Base-by-base conservation (phyloP, 2,113 vertebrate genomes). In the Vidua chalybeata region DNA sequence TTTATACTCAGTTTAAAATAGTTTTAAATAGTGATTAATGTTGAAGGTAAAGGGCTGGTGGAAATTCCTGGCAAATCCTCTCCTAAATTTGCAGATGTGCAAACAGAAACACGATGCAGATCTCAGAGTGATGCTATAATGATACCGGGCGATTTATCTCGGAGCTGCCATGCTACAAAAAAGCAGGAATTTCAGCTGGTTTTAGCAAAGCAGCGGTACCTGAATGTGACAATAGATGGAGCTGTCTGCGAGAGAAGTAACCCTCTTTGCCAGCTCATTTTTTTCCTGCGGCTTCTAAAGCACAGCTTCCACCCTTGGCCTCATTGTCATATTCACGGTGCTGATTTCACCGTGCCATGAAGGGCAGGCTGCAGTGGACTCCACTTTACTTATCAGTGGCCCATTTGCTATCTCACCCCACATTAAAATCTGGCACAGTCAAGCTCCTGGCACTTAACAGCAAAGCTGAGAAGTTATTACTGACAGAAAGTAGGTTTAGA, bases 221-320 rank as follows among this genome's bases (percentile, higher is more conserved):
- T 51, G 39, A 62, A 61, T 46, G 56, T 39, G 91, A 93, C 94
- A 96, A 94, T 82, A 96, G 95, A 72, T 96, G 92, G 92, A 75
- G 97, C 89, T 97, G 52, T 93, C 76, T 82, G 91, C 95, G 94
- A 96, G 89, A 94, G 85, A 93, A 94, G 92, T 3, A 61, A 56
- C 58, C 24, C 22, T 41, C 37, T 79, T 33, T 28, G 11, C 35
- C 51, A 46, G 49, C 33, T 56, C 6, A 2, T 52, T 82, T 89
- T 89, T 41, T 67, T 58, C 30, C 45, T 3, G 0, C 31, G 8
- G 56, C 59, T 73, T 48, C 76, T 24, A 55, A 30, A 84, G 28
- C 18, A 2, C 48, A 33, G 35, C 41, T 83, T 52, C 33, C 27
- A 39, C 48, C 3, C 17, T 80, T n/a, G 5, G 24, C 17, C 41